phyloP scores from a whole-genome alignment of 2,797 vertebrate genomes.

The Alcedo quadribrachys region DNA sequence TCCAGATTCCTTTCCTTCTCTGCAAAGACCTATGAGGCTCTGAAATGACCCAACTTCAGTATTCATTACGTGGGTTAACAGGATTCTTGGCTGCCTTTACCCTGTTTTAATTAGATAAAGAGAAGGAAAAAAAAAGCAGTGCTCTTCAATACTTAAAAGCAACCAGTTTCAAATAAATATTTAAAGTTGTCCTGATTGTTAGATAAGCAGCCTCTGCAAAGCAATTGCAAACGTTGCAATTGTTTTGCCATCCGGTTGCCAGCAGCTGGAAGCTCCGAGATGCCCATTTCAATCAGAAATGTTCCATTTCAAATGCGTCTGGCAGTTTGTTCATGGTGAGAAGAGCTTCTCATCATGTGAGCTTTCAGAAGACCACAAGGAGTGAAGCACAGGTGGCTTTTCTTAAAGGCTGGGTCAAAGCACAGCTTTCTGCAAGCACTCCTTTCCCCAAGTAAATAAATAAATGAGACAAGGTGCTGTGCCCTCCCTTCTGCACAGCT shows the following conservation, averaged over 20 bases:
- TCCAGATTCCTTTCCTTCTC: background rate
- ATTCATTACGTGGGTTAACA: background rate
- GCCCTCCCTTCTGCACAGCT: background rate
- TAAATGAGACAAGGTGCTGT: background rate
- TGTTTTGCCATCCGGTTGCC: background rate
- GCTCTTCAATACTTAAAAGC: constrained; percentile 2
- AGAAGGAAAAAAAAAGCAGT: background rate
- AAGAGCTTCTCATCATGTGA: background rate
- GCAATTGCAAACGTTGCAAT: background rate
- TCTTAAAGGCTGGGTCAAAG: background rate
- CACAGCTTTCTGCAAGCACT: constrained; percentile 29
- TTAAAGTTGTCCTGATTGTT: background rate
- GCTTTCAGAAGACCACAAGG: background rate
- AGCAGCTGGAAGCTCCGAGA: constrained; percentile 28
- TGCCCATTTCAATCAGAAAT: constrained; percentile 32
- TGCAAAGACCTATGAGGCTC: background rate
- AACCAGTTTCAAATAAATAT: constrained; percentile 13
- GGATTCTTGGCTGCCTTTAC: background rate
- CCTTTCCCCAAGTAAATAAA: background rate
- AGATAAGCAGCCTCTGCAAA: constrained; percentile 30
- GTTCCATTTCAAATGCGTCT: constrained; percentile 19
- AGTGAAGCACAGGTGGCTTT: constrained; percentile 5
- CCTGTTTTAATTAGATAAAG: background rate
- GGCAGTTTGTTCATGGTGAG: background rate
- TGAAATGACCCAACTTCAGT: background rate